Base-by-base conservation (phyloP, 2,888 invertebrate species). In the Gymnoscelis rufifasciata region DNA sequence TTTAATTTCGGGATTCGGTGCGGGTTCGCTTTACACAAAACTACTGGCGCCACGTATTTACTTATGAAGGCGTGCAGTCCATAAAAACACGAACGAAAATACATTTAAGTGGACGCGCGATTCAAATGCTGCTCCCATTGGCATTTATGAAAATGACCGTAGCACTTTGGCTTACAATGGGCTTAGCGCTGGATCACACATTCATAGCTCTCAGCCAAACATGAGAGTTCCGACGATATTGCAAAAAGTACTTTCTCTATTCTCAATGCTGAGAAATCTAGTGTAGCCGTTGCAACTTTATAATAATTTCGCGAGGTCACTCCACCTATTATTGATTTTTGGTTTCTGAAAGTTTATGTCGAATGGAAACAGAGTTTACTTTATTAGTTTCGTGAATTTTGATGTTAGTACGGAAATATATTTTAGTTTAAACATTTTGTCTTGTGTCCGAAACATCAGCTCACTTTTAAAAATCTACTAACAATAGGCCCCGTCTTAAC, bases 231-330 rank as follows among this genome's bases (percentile, higher is more conserved):
- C 29, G 13, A 42, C 24, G 35, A 39, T 36, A 48, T 43, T 31
- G 48, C 43, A 27, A 48, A 48, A 48, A 43, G 43, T 43, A 43
- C 13, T 7, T 47, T 30, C 11, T 29, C 28, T 14, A 26, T 29
- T 30, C 29, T 30, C 43, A 15, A 10, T 8, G 46, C 43, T 43
- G 36, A n/a, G 42, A 36, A 38, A 38, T 28, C 42, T 38, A 7
- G 44, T 46, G 45, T 52, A 40, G 29, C 13, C 7, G 30, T 30
- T 30, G 50, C 36, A 58, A 45, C 52, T 51, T 51, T 51, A 51
- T 38, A 43, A 50, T 35, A 52, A 43, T 47, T 53, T 47, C 43
- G 47, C 30, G 30, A 54, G 51, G 40, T 49, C 39, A 38, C 43
- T 45, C 49, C 50, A 48, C 54, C 45, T 45, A n/a, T 5, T 13